Conservation (phyloP, 2,888 invertebrate genomes). For the Cephalotes varians region DNA sequence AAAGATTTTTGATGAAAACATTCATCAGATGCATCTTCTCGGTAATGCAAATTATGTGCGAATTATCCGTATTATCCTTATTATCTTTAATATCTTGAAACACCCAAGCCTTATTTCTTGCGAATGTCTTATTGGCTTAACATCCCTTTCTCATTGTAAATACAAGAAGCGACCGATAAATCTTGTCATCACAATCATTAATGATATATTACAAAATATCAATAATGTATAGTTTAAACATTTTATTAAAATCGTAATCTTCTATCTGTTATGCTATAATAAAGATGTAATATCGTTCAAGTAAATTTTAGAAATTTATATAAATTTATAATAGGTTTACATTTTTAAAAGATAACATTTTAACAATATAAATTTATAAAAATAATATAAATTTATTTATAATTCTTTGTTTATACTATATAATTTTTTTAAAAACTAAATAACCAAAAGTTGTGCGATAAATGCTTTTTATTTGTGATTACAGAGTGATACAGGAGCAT, state of each 20-base stretch:
- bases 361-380: not conserved
- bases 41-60: slow-evolving; percentile 20
- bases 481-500: slow-evolving; percentile 80
- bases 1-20: slow-evolving; percentile 22
- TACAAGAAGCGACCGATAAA: slow-evolving; percentile 23
- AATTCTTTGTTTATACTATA: not conserved
- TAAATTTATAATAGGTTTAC: not conserved
- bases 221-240: not conserved
- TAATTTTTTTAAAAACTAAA: not conserved
- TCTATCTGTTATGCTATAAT: not conserved
- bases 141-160: slow-evolving; percentile 8
- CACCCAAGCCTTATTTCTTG: slow-evolving; percentile 46
- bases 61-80: slow-evolving; percentile 51
- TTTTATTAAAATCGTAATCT: not conserved
- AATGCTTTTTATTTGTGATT: slow-evolving; percentile 57
- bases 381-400: not conserved
- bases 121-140: slow-evolving; percentile 27
- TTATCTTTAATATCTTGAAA: slow-evolving; percentile 53
- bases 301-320: not conserved
- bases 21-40: slow-evolving; percentile 20
- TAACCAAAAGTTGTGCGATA: not conserved
- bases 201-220: not conserved
- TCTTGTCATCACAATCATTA: not conserved
- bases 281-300: not conserved
- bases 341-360: not conserved